Evolutionary conservation across 2,888 invertebrate genomes (phyloP).

Genomic region (Scaptomyza caliginosa): DNA sequence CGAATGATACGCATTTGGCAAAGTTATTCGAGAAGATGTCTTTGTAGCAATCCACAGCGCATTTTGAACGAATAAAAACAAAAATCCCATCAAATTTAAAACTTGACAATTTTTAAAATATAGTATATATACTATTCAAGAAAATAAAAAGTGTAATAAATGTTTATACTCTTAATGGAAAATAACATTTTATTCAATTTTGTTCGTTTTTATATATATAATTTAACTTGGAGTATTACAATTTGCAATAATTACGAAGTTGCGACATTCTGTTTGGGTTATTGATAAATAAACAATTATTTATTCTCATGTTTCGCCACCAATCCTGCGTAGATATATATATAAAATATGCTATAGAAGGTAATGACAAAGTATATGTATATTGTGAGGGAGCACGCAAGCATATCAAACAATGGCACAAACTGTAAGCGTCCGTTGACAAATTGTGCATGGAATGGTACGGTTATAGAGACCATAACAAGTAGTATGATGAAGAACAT

Average conservation of each 20-base stretch:
- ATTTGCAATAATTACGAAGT: no score
- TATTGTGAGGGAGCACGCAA: constrained; percentile 17
- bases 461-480: not conserved
- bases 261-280: not conserved
- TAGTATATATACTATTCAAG: no score
- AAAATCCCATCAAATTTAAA: no score
- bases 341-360: not conserved
- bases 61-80: no score
- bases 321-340: not conserved
- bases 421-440: constrained; percentile 33
- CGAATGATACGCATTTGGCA: not conserved
- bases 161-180: no score
- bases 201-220: no score
- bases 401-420: constrained; percentile 22
- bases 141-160: no score
- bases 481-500: constrained; percentile 15
- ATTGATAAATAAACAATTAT: not conserved
- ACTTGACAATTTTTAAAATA: no score
- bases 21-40: no score
- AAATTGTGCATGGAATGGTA: constrained; percentile 16
- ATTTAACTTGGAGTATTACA: no score
- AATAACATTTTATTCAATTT: no score
- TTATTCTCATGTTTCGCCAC: not conserved
- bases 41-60: no score
- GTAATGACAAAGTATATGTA: constrained; percentile 23